Percentiles rank a stretch among this genome's conserved stretches.
Evolutionary conservation across 2,113 vertebrate genomes (phyloP).

Genomic region (Sebastes schlegelii): DNA sequence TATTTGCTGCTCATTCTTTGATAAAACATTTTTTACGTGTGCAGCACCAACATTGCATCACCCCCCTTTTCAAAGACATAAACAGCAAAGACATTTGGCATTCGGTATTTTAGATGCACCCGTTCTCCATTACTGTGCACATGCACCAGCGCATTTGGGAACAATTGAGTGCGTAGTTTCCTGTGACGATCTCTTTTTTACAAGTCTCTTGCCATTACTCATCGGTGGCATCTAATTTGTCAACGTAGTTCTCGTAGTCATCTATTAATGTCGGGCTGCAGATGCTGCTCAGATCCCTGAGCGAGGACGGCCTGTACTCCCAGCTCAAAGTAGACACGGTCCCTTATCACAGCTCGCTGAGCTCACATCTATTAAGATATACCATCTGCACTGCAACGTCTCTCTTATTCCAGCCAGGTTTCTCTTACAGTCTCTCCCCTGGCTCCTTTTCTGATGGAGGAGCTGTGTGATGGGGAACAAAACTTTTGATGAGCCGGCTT

Average conservation of each 20-base stretch:
- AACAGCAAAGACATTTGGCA: not conserved
- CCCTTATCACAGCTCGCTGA: slow-evolving; percentile 55
- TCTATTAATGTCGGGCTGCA: slow-evolving; percentile 70
- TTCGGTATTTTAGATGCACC: slow-evolving; percentile 18
- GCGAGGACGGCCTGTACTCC: slow-evolving; percentile 47
- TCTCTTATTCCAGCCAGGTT: slow-evolving; percentile 33
- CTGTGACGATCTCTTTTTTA: slow-evolving; percentile 44
- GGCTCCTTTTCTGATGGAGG: slow-evolving; percentile 9
- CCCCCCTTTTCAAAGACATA: not conserved
- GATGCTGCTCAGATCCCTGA: slow-evolving; percentile 59
- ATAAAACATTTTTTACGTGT: not conserved
- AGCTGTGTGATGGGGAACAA: slow-evolving; percentile 13
- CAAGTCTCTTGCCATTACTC: slow-evolving; percentile 72
- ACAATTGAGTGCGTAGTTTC: slow-evolving; percentile 42
- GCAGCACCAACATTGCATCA: not conserved
- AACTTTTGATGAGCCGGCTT: not conserved
- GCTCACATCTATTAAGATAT: slow-evolving; percentile 50
- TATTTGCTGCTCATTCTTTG: not conserved
- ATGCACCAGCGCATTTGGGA: slow-evolving; percentile 58
- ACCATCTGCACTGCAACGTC: slow-evolving; percentile 49
- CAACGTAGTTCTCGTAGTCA: slow-evolving; percentile 58
- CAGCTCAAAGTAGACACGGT: slow-evolving; percentile 54
- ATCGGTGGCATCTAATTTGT: slow-evolving; percentile 79
- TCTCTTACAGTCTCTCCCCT: slow-evolving; percentile 1
- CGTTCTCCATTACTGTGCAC: slow-evolving; percentile 36